Percentiles rank a stretch among this genome's conserved stretches.
Conservation (phyloP, 2,888 invertebrate species). For the Tetrapedia diversipes region DNA sequence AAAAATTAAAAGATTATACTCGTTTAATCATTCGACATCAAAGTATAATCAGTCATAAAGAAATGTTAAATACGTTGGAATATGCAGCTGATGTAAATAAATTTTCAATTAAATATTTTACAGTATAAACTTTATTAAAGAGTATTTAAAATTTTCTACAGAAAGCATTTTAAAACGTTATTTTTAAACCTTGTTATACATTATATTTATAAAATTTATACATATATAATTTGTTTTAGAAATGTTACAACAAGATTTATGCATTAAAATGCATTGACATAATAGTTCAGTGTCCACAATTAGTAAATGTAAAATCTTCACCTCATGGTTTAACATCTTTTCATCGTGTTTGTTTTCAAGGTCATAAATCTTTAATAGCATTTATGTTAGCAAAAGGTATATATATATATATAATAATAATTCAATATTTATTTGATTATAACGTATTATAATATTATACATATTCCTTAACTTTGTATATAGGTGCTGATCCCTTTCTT, state of each 20-base stretch:
- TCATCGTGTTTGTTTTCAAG: slow-evolving; percentile 53
- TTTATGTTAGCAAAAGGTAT: slow-evolving; percentile 61
- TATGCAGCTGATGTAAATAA: slow-evolving; percentile 36
- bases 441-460: background rate
- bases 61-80: slow-evolving; percentile 29
- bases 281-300: slow-evolving; percentile 49
- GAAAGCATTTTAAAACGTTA: background rate
- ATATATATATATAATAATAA: background rate
- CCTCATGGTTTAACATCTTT: slow-evolving; percentile 52
- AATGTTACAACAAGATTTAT: slow-evolving; percentile 40
- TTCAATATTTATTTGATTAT: background rate
- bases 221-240: slow-evolving; percentile 37
- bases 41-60: slow-evolving; percentile 48
- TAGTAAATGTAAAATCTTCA: slow-evolving; percentile 47
- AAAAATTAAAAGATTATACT: slow-evolving; percentile 20
- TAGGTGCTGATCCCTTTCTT: slow-evolving; percentile 55
- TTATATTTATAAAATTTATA: background rate
- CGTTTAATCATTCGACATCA: slow-evolving; percentile 11
- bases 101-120: background rate
- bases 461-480: background rate
- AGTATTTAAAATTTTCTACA: background rate
- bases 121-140: background rate
- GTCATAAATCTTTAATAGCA: slow-evolving; percentile 48
- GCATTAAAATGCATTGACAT: slow-evolving; percentile 57
- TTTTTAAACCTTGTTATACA: background rate